Base-by-base conservation (phyloP, 30 jellyfish, hydroid and myxozoan species). In the Aurelia sp. region DNA sequence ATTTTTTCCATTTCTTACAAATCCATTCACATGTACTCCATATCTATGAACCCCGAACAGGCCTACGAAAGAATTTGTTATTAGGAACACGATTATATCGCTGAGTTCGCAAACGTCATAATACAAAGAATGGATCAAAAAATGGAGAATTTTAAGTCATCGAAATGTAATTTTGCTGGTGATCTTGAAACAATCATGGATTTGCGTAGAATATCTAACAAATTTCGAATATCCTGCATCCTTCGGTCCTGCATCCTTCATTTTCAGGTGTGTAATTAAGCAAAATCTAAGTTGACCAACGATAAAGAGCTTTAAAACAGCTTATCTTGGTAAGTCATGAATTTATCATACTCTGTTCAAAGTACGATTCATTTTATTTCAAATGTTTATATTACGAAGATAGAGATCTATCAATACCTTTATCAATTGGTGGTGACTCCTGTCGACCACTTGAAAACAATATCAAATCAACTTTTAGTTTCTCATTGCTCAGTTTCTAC, bases 1-100 rank as follows among this genome's bases (percentile, higher is more conserved):
- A 71, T 92, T 82, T 4, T 84, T 65, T 12, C 76, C 82, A 73
- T 91, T 85, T 40, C 78, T 76, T 22, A 91, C 97, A 59, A 40
- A 91, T 11, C 97, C 97, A 71, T 91, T 91, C 41, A 91, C 87
- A 73, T 91, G 97, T 6, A 85, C 97, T 4, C 97, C 97, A 75
- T 84, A 91, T 48, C 70, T 65, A 62, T 76, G 96, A 71, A 85
- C 55, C 50, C 97, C 97, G 55, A 91, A 91, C 4, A 91, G 87
- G 79, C 96, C 97, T 90, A 9, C 3, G 22, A 57, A 23, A 50
- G 53, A 61, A 60, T 44, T 12, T 16, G 0, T 9, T 20, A 31
- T 13, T 21, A 17, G 40, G 33, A 66, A 30, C 11, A 66, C 51
- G 51, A 4, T 40, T 40, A 0, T 3, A 40, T 1, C 3, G 11